Evolutionary conservation across 2,797 vertebrate species (phyloP).

Genomic region (Protonibea diacanthus): DNA sequence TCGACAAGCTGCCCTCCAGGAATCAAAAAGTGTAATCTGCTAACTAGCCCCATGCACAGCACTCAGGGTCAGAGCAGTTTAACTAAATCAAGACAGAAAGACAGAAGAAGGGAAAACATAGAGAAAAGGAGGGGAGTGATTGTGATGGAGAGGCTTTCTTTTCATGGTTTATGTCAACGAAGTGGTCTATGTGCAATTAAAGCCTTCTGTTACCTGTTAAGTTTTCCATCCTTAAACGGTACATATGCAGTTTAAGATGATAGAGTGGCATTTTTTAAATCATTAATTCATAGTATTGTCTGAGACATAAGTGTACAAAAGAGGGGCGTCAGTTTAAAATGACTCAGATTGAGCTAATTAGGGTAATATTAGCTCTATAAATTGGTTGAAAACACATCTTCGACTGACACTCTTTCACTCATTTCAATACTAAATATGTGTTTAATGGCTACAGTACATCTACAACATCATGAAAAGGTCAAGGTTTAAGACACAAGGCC

Average conservation of each 20-base stretch:
- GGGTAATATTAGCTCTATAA: neutral
- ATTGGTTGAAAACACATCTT: neutral
- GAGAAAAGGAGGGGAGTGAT: neutral
- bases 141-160: constrained; percentile 16
- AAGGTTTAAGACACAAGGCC: too few species aligned
- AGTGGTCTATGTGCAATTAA: neutral
- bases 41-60: constrained; percentile 58
- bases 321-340: neutral
- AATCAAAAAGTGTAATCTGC: constrained; percentile 55
- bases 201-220: neutral
- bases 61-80: constrained; percentile 34
- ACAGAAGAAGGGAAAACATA: neutral
- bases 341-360: too few species aligned
- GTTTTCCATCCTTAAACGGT: neutral
- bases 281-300: neutral
- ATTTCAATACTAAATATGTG: neutral
- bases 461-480: too few species aligned
- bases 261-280: neutral
- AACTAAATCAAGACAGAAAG: constrained; percentile 24
- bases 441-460: too few species aligned
- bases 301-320: too few species aligned
- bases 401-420: neutral
- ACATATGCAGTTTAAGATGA: neutral
- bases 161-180: constrained; percentile 12
- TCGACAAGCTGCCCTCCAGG: constrained; percentile 63